Conservation (phyloP, 2,888 invertebrate genomes). For the Arrhopalites spinosus region DNA sequence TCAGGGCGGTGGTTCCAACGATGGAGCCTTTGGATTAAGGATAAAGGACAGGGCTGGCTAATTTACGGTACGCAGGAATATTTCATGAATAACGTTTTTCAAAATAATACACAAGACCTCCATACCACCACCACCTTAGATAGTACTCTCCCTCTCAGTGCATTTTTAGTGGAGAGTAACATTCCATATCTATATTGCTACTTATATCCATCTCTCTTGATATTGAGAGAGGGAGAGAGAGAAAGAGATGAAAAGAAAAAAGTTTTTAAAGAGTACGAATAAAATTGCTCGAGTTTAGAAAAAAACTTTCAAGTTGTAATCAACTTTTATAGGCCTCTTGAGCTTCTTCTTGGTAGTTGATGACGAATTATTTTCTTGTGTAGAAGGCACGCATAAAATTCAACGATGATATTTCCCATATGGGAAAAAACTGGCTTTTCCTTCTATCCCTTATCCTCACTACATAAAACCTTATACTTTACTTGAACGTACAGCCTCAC, state of each 20-base stretch:
- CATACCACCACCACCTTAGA: no score
- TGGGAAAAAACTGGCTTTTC: background rate
- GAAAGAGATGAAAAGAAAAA: background rate
- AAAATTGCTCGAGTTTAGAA: conserved; percentile 39
- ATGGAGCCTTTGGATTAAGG: no score
- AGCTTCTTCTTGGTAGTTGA: conserved; percentile 34
- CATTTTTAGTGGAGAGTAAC: no score
- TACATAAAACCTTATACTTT: background rate
- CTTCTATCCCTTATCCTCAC: background rate
- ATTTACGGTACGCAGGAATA: no score
- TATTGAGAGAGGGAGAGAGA: conserved; percentile 1
- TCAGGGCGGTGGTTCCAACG: background rate
- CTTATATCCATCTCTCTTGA: no score
- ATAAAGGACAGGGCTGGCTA: background rate
- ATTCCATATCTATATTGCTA: no score
- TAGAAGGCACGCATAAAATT: conserved; percentile 13
- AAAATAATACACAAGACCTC: background rate
- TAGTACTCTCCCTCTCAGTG: background rate
- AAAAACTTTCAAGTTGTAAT: conserved; percentile 41
- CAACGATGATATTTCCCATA: conserved; percentile 29
- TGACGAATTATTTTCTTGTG: conserved; percentile 37
- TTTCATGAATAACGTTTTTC: background rate
- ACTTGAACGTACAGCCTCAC: background rate
- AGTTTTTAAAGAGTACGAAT: conserved; percentile 32
- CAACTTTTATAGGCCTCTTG: conserved; percentile 41